phyloP scores from a whole-genome alignment of 2,888 invertebrate species.

The Colostygia pectinataria region DNA sequence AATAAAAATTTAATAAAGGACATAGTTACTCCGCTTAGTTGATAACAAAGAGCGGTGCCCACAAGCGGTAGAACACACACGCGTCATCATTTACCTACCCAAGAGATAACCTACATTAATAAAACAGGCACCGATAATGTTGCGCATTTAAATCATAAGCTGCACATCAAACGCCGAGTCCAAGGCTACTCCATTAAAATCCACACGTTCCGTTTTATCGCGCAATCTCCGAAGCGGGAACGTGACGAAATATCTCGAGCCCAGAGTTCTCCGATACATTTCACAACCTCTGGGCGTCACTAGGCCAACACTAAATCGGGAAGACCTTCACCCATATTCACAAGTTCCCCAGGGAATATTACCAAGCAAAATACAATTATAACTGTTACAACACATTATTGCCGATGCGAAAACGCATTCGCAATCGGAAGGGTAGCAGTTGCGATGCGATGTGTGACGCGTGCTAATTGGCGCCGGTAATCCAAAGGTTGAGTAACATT shows the following conservation, averaged over 20 bases:
- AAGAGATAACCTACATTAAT: constrained; percentile 20
- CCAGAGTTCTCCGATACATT: constrained; percentile 52
- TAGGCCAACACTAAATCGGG: constrained; percentile 72
- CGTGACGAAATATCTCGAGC: constrained; percentile 56
- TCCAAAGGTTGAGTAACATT: constrained; percentile 34
- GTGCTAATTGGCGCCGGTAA: constrained; percentile 37
- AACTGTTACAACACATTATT: constrained; percentile 14
- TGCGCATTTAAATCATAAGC: constrained; percentile 17
- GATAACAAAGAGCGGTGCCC: constrained; percentile 21
- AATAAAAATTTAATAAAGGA: constrained; percentile 20
- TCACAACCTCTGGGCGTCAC: constrained; percentile 61
- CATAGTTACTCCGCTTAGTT: constrained; percentile 15
- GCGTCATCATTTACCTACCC: constrained; percentile 20
- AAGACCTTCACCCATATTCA: constrained; percentile 77
- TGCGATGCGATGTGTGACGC: constrained; percentile 31
- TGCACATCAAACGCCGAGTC: constrained; percentile 23
- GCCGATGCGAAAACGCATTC: constrained; percentile 11
- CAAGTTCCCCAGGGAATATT: constrained; percentile 58
- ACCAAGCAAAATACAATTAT: constrained; percentile 25
- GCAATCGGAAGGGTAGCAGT: constrained; percentile 32
- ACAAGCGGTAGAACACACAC: not conserved
- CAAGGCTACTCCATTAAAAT: constrained; percentile 44
- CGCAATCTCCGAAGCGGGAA: constrained; percentile 34
- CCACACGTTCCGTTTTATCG: constrained; percentile 38
- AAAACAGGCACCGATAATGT: constrained; percentile 4